Base-by-base conservation (phyloP, 2,888 invertebrate genomes). In the Ormyrus thymus region DNA sequence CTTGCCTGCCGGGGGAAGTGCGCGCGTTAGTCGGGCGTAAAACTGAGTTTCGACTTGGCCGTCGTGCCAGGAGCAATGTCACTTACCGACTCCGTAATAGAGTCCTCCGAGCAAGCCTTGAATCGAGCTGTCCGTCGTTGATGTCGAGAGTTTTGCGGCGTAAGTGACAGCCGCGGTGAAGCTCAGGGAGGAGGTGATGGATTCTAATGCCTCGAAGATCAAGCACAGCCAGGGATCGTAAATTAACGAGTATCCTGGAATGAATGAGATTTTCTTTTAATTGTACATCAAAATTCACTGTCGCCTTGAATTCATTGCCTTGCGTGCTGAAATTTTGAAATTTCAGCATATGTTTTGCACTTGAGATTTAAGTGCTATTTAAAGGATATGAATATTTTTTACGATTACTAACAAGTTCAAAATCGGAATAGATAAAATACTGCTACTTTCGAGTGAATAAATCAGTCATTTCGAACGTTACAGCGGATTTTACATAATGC, bases 111-210 rank as follows among this genome's bases (percentile, higher is more conserved):
- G 91, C 81, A 95, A 91, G 11, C 95, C 95, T 88, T 95, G 95
- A 82, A 95, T 93, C 11, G 94, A 95, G 8, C 94, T 94, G 84
- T 95, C 95, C 0, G 95, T 95, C 58, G 94, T 93, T 68, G 93
- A 93, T 4, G 94, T 94, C 1, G 95, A 95, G 7, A 95, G 91
- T 76, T 93, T 93, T 0, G 95, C 95, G 0, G 95, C 95, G 86
- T 95, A 95, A 68, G 95, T 95, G 51, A 95, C 94, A 29, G 95
- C 95, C 0, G 95, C 95, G 0, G 95, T 95, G 88, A 95, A 94
- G 68, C 95, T 94, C 81, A 95, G 90, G 50, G 95, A 94, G 80
- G 94, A 93, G 80, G 95, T 95, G 83, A 95, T 93, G 0, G 94
- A 94, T 90, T 95, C 95, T 91, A 95, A 91, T 11, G 95, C 94